Evolutionary conservation across 1,140 invertebrate species (phyloP).

Genomic region (Sipha flava): DNA sequence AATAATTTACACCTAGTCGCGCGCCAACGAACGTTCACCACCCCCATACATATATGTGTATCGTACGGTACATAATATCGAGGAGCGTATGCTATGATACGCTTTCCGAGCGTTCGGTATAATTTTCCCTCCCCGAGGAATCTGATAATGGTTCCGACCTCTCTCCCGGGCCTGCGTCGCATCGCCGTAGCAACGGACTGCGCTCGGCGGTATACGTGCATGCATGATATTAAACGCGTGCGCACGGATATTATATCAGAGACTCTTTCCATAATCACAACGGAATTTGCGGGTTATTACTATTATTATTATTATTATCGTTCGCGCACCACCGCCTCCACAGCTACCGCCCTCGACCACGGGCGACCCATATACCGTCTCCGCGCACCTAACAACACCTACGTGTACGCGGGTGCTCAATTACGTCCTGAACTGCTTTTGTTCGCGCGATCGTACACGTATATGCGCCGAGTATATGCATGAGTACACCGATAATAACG

Average conservation of each 20-base stretch:
- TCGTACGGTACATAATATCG: neutral
- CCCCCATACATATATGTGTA: too few species aligned
- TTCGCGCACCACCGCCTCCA: neutral
- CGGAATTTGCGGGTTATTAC: neutral
- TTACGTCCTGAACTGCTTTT: constrained; percentile 13
- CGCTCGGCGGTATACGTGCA: too few species aligned
- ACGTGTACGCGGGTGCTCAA: neutral
- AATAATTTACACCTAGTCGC: too few species aligned
- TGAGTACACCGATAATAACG: neutral
- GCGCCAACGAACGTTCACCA: too few species aligned
- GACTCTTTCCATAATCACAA: neutral
- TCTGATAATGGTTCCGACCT: neutral
- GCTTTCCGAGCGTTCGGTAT: neutral
- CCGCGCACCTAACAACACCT: too few species aligned
- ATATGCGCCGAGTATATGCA: neutral
- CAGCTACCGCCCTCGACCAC: too few species aligned
- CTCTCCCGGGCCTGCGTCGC: too few species aligned
- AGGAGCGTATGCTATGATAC: too few species aligned
- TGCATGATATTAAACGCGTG: too few species aligned
- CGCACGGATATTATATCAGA: neutral
- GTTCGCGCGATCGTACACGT: neutral
- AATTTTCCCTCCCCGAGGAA: neutral
- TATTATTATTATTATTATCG: neutral
- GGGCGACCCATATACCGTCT: too few species aligned
- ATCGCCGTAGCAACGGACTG: too few species aligned